Percentiles rank a stretch among this genome's conserved stretches.
These are phyloP conservation scores for Parus major DNA, from an alignment of 2,113 vertebrate genomes.

Conservation along the genomic window DNA sequence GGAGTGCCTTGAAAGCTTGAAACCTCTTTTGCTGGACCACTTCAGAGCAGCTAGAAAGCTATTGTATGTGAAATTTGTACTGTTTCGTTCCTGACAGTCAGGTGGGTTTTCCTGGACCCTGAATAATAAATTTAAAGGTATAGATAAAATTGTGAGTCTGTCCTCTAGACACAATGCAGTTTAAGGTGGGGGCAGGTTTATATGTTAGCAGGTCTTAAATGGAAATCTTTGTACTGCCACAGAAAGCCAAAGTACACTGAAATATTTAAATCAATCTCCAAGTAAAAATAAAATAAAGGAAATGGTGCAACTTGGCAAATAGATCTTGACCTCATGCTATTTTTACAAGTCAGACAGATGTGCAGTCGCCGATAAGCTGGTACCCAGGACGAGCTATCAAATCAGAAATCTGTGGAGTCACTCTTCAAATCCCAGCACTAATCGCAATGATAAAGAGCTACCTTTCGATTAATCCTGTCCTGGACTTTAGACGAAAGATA, in stretches of 20 bases:
- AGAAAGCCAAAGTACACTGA: slow-evolving; percentile 17
- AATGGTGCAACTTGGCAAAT: slow-evolving; percentile 55
- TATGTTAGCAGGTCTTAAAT: slow-evolving; percentile 4
- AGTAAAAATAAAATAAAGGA: slow-evolving; percentile 60
- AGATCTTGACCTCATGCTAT: slow-evolving; percentile 68
- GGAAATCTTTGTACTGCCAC: slow-evolving; percentile 1
- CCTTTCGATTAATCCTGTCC: slow-evolving; percentile 78
- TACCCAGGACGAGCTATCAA: slow-evolving; percentile 57
- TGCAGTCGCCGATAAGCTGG: slow-evolving; percentile 47
- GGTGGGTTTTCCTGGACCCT: background rate
- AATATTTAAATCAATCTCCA: slow-evolving; percentile 59
- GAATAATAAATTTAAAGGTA: background rate
- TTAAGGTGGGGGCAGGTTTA: background rate
- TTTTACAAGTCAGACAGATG: slow-evolving; percentile 73
- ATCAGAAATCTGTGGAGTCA: slow-evolving; percentile 66
- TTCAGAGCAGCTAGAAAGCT: background rate
- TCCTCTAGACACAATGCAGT: background rate
- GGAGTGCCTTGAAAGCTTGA: background rate
- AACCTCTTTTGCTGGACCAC: background rate
- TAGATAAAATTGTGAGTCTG: background rate
- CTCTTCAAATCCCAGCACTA: slow-evolving; percentile 76
- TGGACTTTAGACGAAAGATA: slow-evolving; percentile 77
- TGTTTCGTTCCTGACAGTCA: background rate
- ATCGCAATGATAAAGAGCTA: slow-evolving; percentile 77
- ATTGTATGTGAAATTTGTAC: background rate